These are phyloP conservation scores for Phaethon lepturus DNA, from an alignment of 2,113 vertebrate species.

Conservation along the genomic window DNA sequence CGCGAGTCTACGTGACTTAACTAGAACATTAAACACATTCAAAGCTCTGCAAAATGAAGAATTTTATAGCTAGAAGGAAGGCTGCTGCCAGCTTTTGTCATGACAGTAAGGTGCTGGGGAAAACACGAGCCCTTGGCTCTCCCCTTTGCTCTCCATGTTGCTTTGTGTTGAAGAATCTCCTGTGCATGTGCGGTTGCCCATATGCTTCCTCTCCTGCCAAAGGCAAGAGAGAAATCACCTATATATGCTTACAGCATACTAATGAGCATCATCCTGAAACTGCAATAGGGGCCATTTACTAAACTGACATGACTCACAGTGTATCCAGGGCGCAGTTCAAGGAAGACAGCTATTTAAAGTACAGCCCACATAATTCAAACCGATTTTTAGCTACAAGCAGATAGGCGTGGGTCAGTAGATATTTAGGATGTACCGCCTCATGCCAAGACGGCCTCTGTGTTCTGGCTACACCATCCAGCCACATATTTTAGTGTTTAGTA, in stretches of 20 bases:
- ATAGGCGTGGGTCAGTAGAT: neutral
- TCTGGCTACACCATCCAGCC: neutral
- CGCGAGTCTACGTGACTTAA: fast-evolving
- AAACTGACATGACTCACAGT: neutral
- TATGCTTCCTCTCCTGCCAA: neutral
- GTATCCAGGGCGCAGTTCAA: neutral
- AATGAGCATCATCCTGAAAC: neutral
- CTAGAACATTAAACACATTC: neutral
- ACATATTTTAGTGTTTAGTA: neutral
- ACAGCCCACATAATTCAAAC: neutral
- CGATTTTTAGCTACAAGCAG: neutral
- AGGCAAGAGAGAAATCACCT: neutral
- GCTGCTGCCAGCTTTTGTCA: neutral
- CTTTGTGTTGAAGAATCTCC: neutral
- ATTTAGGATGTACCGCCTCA: neutral
- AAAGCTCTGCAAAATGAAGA: neutral
- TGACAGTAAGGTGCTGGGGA: neutral
- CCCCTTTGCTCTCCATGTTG: neutral
- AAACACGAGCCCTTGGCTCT: neutral
- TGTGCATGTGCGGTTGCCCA: neutral
- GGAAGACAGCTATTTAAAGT: neutral
- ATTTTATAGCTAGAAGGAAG: neutral
- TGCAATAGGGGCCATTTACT: neutral
- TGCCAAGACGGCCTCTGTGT: neutral
- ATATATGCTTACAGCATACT: neutral